Percentiles rank a stretch among this genome's conserved stretches.
These are phyloP conservation scores for Nettapus auritus DNA, from an alignment of 2,113 vertebrate genomes.

Conservation along the genomic window DNA sequence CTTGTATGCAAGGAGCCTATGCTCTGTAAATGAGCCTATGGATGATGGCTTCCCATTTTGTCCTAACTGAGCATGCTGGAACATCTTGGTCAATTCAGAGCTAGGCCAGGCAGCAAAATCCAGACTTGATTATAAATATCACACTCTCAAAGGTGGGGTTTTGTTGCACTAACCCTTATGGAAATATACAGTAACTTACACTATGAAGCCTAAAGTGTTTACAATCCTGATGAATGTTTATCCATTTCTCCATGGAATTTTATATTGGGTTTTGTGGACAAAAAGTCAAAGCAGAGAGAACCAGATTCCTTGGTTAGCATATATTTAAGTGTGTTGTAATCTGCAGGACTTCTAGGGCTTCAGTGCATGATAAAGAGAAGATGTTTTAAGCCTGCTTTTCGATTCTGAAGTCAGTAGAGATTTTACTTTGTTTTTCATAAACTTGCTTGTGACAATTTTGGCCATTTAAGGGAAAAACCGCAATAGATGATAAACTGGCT, in stretches of 20 bases:
- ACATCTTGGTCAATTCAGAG: not conserved
- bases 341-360: not conserved
- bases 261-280: not conserved
- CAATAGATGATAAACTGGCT: not conserved
- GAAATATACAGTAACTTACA: rapidly evolving
- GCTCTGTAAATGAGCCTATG: not conserved
- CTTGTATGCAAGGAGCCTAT: not conserved
- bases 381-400: not conserved
- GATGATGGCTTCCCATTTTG: rapidly evolving
- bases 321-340: not conserved
- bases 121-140: not conserved
- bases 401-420: not conserved
- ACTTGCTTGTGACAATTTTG: not conserved
- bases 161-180: not conserved
- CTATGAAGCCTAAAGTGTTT: not conserved
- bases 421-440: not conserved
- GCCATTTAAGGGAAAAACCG: not conserved
- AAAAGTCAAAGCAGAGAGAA: not conserved
- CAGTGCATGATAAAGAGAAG: not conserved
- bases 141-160: not conserved
- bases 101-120: not conserved
- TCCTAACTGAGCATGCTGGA: not conserved
- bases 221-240: not conserved
- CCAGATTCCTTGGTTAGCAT: not conserved
- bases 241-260: not conserved